Conservation (phyloP, 2,113 vertebrate genomes). For the Ptychochromis oligacanthus region DNA sequence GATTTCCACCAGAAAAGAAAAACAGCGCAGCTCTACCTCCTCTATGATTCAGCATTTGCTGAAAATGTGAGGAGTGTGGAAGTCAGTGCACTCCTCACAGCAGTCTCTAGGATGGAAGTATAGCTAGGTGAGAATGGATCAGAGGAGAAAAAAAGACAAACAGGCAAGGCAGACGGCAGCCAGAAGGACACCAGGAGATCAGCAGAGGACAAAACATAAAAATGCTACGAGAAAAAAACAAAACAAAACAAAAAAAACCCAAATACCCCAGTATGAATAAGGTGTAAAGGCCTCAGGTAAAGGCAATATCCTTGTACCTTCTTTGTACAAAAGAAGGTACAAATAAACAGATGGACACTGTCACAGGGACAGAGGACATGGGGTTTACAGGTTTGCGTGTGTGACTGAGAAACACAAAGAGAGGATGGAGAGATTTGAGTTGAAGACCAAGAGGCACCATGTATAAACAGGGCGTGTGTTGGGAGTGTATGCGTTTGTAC, state of each 20-base stretch:
- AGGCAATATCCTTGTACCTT: not conserved
- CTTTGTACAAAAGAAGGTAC: not conserved
- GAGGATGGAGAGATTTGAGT: not conserved
- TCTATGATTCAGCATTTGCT: not conserved
- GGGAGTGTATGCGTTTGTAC: not conserved
- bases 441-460: not conserved
- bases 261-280: not conserved
- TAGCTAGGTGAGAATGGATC: not conserved
- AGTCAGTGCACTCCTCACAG: not conserved
- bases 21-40: not conserved
- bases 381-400: not conserved
- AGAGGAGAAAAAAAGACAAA: not conserved
- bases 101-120: not conserved
- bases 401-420: not conserved
- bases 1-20: no score
- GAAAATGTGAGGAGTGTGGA: not conserved
- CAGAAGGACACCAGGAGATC: not conserved
- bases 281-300: not conserved
- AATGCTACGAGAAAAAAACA: not conserved
- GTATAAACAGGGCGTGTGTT: not conserved
- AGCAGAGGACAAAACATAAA: not conserved
- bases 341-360: not conserved
- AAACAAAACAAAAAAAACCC: no score
- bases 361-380: not conserved
- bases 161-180: not conserved